These are phyloP conservation scores for Galeruca laticollis DNA, from an alignment of 2,888 invertebrate genomes.

Conservation along the genomic window DNA sequence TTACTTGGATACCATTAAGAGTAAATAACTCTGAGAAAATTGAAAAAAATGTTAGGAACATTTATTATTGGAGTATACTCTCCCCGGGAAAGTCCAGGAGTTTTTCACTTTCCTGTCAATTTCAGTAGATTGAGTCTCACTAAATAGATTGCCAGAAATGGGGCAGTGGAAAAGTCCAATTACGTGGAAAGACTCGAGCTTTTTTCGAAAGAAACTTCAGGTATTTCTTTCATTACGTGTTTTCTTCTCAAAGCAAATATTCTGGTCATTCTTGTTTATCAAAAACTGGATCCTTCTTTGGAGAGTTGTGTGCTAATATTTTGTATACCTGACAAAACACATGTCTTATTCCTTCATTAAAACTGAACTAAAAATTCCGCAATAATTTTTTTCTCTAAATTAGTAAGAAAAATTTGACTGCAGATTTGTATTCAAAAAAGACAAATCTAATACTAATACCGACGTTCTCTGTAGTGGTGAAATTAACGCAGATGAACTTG, in stretches of 20 bases:
- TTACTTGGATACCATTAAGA: conserved; percentile 36
- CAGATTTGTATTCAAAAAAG: too few species aligned
- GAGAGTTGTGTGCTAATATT: background rate
- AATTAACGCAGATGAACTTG: too few species aligned
- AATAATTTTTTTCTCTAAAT: too few species aligned
- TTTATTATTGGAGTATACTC: conserved; percentile 42
- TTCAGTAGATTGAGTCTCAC: conserved; percentile 41
- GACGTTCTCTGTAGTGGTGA: too few species aligned
- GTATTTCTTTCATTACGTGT: conserved; percentile 38
- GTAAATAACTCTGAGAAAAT: conserved; percentile 33
- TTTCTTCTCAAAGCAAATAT: conserved; percentile 22
- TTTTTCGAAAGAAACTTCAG: conserved; percentile 25
- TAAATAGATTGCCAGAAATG: conserved; percentile 43
- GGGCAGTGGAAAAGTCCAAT: conserved; percentile 40
- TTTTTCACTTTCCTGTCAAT: conserved; percentile 43
- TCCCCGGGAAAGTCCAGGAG: conserved; percentile 34
- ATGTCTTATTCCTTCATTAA: too few species aligned
- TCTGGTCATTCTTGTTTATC: conserved; percentile 15
- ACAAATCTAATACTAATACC: too few species aligned
- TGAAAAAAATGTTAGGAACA: conserved; percentile 38
- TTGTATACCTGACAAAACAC: background rate
- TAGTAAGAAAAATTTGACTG: too few species aligned
- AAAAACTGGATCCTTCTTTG: conserved; percentile 4
- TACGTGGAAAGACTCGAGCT: conserved; percentile 26
- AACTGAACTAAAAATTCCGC: too few species aligned